Percentiles rank a stretch among this genome's conserved stretches.
Conservation (phyloP, 2,797 vertebrate species). For the Tapirus indicus region DNA sequence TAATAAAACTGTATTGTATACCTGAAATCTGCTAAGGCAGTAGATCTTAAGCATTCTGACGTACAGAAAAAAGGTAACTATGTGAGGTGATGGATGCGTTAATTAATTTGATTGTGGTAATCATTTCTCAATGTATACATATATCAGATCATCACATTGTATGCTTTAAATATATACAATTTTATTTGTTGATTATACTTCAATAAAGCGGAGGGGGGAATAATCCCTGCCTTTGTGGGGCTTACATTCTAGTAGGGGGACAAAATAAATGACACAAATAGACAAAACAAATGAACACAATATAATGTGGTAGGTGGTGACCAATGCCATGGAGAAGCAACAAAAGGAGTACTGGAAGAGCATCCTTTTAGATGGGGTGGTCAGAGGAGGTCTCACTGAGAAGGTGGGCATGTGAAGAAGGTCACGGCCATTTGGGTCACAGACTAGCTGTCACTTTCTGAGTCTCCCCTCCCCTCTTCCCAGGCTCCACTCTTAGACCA, state of each 20-base stretch:
- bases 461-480: neutral
- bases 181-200: neutral
- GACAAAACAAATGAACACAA: neutral
- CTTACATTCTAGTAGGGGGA: neutral
- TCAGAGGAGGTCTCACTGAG: neutral
- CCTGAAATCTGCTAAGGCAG: neutral
- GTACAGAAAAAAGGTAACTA: neutral
- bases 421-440: neutral
- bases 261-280: neutral
- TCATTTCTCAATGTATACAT: neutral
- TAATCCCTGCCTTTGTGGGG: neutral
- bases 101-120: neutral
- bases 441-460: neutral
- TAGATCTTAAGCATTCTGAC: neutral
- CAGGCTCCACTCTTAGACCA: neutral
- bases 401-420: neutral
- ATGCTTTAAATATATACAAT: neutral
- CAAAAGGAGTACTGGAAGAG: accelerated
- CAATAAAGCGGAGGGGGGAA: neutral
- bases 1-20: neutral
- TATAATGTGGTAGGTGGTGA: neutral
- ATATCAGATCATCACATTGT: neutral
- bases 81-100: neutral
- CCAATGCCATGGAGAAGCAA: neutral
- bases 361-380: neutral